A percentile compares a stretch with the other conserved stretches of the same genome.
Conservation (phyloP, 2,888 invertebrate genomes). For the Tanytarsus gracilentus region DNA sequence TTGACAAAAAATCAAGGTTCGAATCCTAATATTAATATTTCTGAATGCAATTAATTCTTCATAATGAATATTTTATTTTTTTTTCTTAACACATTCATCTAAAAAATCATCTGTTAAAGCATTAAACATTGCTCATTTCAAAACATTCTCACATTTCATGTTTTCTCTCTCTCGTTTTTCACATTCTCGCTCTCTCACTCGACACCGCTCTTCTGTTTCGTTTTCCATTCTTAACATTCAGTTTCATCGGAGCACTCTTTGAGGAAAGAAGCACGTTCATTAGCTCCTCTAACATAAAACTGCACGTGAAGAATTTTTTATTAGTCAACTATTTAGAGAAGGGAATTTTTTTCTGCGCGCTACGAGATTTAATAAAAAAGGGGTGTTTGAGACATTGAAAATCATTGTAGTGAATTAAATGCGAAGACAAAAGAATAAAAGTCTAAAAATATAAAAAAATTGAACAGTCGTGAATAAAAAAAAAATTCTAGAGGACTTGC, state of each 20-base stretch:
- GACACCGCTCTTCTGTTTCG: no score
- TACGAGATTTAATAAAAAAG: neutral
- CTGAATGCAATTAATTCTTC: no score
- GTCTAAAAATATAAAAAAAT: neutral
- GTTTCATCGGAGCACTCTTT: constrained; percentile 25
- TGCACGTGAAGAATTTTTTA: constrained; percentile 19
- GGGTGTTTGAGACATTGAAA: constrained; percentile 20
- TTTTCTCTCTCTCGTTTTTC: neutral
- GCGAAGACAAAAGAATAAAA: constrained; percentile 11
- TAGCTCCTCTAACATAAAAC: constrained; percentile 2
- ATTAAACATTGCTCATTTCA: neutral
- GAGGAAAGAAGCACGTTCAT: constrained; percentile 17
- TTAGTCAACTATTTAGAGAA: neutral
- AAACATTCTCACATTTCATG: neutral
- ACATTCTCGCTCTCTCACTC: neutral
- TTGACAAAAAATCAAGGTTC: no score
- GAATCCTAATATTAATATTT: no score
- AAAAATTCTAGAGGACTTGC: neutral
- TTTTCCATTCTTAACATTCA: constrained; percentile 5
- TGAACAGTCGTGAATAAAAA: neutral
- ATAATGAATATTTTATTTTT: no score
- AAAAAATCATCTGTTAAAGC: neutral
- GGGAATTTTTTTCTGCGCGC: neutral
- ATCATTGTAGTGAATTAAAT: constrained; percentile 26
- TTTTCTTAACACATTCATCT: neutral